Conservation (phyloP, 2,797 vertebrate genomes). For the Diceros bicornis region DNA sequence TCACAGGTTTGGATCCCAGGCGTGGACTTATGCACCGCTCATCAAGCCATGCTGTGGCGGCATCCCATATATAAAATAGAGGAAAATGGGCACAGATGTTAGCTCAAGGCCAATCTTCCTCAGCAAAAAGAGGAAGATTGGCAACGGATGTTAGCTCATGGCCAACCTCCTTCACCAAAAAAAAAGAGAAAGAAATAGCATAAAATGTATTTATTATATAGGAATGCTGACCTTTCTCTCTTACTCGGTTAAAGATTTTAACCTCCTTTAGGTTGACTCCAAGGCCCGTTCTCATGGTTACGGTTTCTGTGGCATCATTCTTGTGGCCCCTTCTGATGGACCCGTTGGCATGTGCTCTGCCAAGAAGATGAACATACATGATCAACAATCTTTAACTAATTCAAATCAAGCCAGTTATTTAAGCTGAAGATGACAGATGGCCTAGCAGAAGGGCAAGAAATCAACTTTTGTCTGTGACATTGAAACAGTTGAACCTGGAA, state of each 20-base stretch:
- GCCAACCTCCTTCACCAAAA: not conserved
- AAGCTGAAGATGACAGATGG: conserved; percentile 86
- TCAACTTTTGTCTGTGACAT: conserved; percentile 81
- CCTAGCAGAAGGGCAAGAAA: conserved; percentile 81
- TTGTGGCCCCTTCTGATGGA: conserved; percentile 97
- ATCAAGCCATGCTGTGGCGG: no score
- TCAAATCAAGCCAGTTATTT: conserved; percentile 87
- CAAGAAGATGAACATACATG: conserved; percentile 87
- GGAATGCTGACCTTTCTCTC: conserved; percentile 96
- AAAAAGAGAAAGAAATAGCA: not conserved
- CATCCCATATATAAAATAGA: no score
- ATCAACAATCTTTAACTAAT: conserved; percentile 89
- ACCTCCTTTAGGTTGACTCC: conserved; percentile 99
- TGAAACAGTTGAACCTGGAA: conserved; percentile 84
- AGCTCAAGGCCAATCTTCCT: no score
- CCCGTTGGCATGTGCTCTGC: conserved; percentile 98
- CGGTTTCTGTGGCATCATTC: conserved; percentile 94
- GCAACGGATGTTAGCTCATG: no score
- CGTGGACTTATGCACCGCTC: no score
- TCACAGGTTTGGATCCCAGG: no score
- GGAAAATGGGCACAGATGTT: no score
- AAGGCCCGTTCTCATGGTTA: conserved; percentile 97
- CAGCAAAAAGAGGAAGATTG: no score
- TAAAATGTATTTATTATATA: not conserved
- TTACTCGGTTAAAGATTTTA: conserved; percentile 97